A percentile compares a stretch with the other conserved stretches of the same genome.
phyloP scores from a whole-genome alignment of 2,113 vertebrate species.

The Coracopsis vasa region DNA sequence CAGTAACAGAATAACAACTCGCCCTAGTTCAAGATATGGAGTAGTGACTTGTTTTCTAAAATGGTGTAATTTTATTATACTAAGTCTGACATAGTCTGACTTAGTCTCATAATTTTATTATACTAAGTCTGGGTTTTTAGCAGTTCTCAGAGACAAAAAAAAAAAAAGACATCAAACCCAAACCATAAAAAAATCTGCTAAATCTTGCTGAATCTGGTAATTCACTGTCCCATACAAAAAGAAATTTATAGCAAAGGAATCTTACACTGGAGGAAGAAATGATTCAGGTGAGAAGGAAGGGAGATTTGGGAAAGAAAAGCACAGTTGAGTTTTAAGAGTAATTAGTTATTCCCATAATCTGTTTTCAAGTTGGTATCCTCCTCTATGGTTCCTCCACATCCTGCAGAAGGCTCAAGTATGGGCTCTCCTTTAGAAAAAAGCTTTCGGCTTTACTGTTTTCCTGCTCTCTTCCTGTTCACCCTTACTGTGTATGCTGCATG shows the following conservation, averaged over 20 bases:
- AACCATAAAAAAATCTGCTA: background rate
- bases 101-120: background rate
- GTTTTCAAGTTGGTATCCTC: background rate
- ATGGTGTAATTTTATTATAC: background rate
- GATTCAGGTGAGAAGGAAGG: background rate
- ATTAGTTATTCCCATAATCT: background rate
- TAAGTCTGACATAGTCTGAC: background rate
- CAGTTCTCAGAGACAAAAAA: background rate
- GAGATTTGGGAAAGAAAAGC: background rate
- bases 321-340: background rate
- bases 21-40: background rate
- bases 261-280: background rate
- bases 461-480: background rate
- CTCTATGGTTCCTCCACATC: background rate
- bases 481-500: background rate
- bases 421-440: background rate
- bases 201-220: background rate
- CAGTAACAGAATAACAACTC: background rate
- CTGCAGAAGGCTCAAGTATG: background rate
- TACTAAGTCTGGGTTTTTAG: background rate
- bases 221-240: background rate
- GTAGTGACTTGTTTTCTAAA: background rate
- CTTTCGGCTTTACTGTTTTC: background rate
- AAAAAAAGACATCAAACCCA: background rate
- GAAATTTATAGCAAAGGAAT: background rate